Evolutionary conservation across 2,113 vertebrate species (phyloP).

Genomic region (Prinia subflava): DNA sequence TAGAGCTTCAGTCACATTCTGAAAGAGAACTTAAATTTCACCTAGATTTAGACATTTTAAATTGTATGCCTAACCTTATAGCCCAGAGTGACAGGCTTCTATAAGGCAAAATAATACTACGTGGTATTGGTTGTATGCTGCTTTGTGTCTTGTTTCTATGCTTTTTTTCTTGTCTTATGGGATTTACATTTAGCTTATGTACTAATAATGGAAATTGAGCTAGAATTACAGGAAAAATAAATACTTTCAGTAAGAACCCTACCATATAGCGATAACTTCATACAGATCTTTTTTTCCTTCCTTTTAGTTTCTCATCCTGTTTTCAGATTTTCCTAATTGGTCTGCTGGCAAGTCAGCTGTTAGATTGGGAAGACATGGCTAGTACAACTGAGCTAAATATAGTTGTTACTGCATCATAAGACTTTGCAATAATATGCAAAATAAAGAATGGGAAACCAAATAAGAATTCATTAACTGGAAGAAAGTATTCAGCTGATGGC

Average conservation of each 20-base stretch:
- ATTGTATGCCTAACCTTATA: not conserved
- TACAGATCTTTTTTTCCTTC: not conserved
- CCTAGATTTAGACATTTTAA: not conserved
- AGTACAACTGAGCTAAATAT: not conserved
- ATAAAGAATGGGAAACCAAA: not conserved
- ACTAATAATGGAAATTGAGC: not conserved
- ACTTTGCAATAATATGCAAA: not conserved
- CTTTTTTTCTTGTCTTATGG: rapidly evolving
- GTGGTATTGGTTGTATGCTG: not conserved
- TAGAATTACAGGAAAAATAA: not conserved
- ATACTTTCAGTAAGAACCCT: not conserved
- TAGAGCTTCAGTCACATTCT: not conserved
- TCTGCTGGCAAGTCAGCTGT: not conserved
- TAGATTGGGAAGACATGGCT: not conserved
- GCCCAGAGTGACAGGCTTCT: not conserved
- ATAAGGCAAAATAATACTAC: not conserved
- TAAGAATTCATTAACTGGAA: not conserved
- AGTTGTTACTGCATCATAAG: not conserved
- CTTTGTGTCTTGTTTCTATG: not conserved
- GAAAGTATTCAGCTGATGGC: not conserved
- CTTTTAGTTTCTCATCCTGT: not conserved
- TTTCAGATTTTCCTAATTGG: not conserved
- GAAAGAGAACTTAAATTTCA: not conserved
- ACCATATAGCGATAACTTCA: not conserved
- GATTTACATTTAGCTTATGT: not conserved